Evolutionary conservation across 2,888 invertebrate genomes (phyloP).

Genomic region (Lapara coniferarum): DNA sequence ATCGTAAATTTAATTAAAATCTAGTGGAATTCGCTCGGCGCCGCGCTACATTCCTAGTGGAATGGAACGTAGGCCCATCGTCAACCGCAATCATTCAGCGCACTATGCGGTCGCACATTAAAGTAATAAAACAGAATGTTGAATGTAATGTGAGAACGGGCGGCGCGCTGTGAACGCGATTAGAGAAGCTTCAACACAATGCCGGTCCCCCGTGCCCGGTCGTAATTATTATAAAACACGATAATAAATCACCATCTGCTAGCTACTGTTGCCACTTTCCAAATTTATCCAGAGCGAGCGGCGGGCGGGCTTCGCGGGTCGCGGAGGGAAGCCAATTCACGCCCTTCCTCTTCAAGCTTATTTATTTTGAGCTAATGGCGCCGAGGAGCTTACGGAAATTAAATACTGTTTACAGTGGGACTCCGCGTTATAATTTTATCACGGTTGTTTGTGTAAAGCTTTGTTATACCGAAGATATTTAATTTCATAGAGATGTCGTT

Average conservation of each 20-base stretch:
- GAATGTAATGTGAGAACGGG: slow-evolving; percentile 52
- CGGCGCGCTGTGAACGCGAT: slow-evolving; percentile 54
- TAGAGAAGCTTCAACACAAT: slow-evolving; percentile 58
- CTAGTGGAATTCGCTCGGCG: neutral
- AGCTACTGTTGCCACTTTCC: slow-evolving; percentile 76
- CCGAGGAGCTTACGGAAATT: slow-evolving; percentile 71
- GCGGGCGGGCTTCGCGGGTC: slow-evolving; percentile 30
- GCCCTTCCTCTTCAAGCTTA: slow-evolving; percentile 65
- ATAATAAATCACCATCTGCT: slow-evolving; percentile 81
- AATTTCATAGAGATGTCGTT: too few species aligned
- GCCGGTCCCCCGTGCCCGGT: slow-evolving; percentile 57
- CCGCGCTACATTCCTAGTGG: slow-evolving; percentile 8
- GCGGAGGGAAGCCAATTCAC: slow-evolving; percentile 56
- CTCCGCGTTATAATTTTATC: slow-evolving; percentile 60
- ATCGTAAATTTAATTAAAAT: slow-evolving; percentile 31
- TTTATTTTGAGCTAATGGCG: slow-evolving; percentile 75
- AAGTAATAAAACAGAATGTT: slow-evolving; percentile 51
- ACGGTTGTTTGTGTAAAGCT: slow-evolving; percentile 42
- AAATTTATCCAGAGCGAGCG: slow-evolving; percentile 66
- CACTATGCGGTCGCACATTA: slow-evolving; percentile 40
- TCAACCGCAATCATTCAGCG: slow-evolving; percentile 27
- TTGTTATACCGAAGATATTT: slow-evolving; percentile 37
- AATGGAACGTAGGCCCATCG: neutral
- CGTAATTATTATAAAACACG: slow-evolving; percentile 79
- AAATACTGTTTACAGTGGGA: slow-evolving; percentile 65